A percentile compares a stretch with the other conserved stretches of the same genome.
Evolutionary conservation across 2,113 vertebrate genomes (phyloP).

Genomic region (Fregata magnificens): DNA sequence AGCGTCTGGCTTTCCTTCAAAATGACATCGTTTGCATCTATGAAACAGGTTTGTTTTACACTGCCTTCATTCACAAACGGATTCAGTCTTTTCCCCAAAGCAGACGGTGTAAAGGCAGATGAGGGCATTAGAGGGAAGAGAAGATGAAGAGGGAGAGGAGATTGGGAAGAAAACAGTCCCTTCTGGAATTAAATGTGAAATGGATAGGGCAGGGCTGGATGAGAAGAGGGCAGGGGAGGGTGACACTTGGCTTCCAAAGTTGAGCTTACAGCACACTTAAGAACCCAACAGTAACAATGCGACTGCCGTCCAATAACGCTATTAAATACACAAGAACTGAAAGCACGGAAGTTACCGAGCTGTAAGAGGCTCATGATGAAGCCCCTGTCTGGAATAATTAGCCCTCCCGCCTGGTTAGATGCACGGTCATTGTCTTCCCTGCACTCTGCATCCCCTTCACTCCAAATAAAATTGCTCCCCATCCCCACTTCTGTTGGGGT

Average conservation of each 20-base stretch:
- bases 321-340: neutral
- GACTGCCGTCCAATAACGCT: neutral
- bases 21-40: neutral
- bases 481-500: slow-evolving; percentile 4
- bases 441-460: slow-evolving; percentile 28
- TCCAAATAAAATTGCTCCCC: slow-evolving; percentile 33
- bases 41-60: neutral
- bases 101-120: neutral
- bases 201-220: neutral
- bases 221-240: neutral
- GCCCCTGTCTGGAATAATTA: slow-evolving; percentile 42
- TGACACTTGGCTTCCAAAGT: neutral
- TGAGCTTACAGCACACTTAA: slow-evolving; percentile 9
- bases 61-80: neutral
- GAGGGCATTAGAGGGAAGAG: neutral
- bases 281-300: neutral
- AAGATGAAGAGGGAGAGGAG: neutral
- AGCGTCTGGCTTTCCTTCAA: neutral
- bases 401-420: slow-evolving; percentile 37
- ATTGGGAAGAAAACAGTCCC: neutral
- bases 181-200: neutral
- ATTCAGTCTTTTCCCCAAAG: neutral
- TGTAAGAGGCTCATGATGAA: slow-evolving; percentile 39
- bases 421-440: neutral
- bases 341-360: slow-evolving; percentile 31